These are phyloP conservation scores for Pseudopodoces humilis DNA, from an alignment of 2,113 vertebrate species.

Conservation along the genomic window DNA sequence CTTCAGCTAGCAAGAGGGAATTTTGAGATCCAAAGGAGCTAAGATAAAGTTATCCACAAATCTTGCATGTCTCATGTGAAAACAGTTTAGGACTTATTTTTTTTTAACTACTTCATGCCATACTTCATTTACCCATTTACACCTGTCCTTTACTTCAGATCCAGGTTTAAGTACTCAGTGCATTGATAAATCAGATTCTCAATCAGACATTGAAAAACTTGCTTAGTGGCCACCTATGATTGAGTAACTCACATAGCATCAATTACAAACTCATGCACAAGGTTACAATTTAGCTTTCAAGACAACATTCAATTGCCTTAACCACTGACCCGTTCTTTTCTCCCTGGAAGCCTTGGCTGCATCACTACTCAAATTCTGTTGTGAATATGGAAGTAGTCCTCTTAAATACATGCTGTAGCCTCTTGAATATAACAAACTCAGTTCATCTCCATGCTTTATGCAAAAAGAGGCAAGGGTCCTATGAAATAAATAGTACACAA, in stretches of 20 bases:
- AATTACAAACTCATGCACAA: neutral
- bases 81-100: neutral
- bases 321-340: neutral
- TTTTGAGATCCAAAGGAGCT: neutral
- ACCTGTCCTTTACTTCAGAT: neutral
- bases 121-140: neutral
- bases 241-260: neutral
- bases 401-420: neutral
- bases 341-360: neutral
- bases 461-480: neutral
- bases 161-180: neutral
- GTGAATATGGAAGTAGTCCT: neutral
- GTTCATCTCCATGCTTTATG: neutral
- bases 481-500: neutral
- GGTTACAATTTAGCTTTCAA: neutral
- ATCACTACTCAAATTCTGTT: neutral
- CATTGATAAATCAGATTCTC: neutral
- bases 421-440: neutral
- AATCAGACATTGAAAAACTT: neutral
- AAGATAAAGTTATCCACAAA: neutral
- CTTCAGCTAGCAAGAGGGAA: neutral
- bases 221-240: neutral
- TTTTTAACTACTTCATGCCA: neutral
- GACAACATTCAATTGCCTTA: neutral
- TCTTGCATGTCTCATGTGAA: neutral